Evolutionary conservation across 2,797 vertebrate genomes (phyloP).

Genomic region (Triplophysa bombifrons): DNA sequence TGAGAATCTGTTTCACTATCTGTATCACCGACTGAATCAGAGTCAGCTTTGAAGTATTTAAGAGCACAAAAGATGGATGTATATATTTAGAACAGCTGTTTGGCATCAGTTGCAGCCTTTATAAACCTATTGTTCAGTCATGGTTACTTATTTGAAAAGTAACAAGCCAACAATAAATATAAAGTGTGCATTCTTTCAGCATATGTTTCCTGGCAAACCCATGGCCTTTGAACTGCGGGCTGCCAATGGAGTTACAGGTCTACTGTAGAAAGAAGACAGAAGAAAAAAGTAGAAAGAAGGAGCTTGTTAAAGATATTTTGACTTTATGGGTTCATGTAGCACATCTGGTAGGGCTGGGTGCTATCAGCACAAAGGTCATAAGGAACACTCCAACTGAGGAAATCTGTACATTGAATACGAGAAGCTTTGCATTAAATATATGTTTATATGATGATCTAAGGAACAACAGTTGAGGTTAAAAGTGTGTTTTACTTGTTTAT

Average conservation of each 20-base stretch:
- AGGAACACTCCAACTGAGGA: too few species aligned
- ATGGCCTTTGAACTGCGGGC: too few species aligned
- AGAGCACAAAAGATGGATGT: background rate
- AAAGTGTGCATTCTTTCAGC: too few species aligned
- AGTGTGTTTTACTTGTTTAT: background rate
- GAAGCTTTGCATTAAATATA: background rate
- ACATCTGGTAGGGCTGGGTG: too few species aligned
- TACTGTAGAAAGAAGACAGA: too few species aligned
- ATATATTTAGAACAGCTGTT: slow-evolving; percentile 14
- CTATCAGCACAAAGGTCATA: too few species aligned
- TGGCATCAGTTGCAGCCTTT: background rate
- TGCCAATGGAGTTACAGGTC: too few species aligned
- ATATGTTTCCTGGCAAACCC: too few species aligned
- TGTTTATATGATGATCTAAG: background rate
- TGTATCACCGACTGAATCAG: slow-evolving; percentile 10
- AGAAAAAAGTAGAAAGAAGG: too few species aligned
- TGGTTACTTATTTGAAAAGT: background rate
- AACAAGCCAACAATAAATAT: background rate
- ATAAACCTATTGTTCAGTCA: background rate
- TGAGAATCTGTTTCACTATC: slow-evolving; percentile 21
- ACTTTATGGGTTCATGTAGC: background rate
- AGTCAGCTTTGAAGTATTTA: background rate
- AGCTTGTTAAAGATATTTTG: too few species aligned
- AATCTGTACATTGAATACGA: background rate
- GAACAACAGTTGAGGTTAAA: slow-evolving; percentile 1